A percentile compares a stretch with the other conserved stretches of the same genome.
phyloP scores from a whole-genome alignment of 2,888 invertebrate species.

The Gerosis bhagava region DNA sequence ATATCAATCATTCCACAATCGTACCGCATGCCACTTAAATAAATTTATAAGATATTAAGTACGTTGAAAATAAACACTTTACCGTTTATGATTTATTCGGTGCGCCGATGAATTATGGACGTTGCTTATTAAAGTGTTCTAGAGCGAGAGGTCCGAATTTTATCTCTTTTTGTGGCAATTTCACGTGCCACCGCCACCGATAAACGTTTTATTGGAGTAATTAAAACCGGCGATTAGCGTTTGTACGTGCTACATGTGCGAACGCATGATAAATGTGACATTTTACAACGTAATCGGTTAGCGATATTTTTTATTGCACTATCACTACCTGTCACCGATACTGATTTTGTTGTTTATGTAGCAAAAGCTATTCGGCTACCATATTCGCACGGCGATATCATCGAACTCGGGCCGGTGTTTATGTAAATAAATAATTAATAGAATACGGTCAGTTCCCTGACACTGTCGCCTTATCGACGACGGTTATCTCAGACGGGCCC shows the following conservation, averaged over 20 bases:
- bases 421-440: conserved; percentile 52
- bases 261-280: conserved; percentile 68
- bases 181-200: conserved; percentile 71
- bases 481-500: conserved; percentile 57
- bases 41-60: conserved; percentile 82
- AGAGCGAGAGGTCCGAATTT: conserved; percentile 63
- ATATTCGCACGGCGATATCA: conserved; percentile 29
- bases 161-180: conserved; percentile 67
- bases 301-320: conserved; percentile 54
- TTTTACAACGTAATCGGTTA: conserved; percentile 58
- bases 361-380: conserved; percentile 34
- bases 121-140: conserved; percentile 62
- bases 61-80: conserved; percentile 80
- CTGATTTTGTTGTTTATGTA: conserved; percentile 48
- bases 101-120: conserved; percentile 74
- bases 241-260: conserved; percentile 60
- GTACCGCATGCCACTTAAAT: conserved; percentile 77
- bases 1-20: conserved; percentile 79
- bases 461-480: conserved; percentile 57
- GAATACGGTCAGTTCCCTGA: conserved; percentile 68
- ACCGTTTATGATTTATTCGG: conserved; percentile 79
- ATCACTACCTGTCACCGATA: conserved; percentile 50
- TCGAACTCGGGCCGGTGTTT: conserved; percentile 47
- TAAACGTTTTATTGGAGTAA: conserved; percentile 78
- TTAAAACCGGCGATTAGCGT: conserved; percentile 71